Base-by-base conservation (phyloP, 1,140 invertebrate species). In the Amphibalanus amphitrite region DNA sequence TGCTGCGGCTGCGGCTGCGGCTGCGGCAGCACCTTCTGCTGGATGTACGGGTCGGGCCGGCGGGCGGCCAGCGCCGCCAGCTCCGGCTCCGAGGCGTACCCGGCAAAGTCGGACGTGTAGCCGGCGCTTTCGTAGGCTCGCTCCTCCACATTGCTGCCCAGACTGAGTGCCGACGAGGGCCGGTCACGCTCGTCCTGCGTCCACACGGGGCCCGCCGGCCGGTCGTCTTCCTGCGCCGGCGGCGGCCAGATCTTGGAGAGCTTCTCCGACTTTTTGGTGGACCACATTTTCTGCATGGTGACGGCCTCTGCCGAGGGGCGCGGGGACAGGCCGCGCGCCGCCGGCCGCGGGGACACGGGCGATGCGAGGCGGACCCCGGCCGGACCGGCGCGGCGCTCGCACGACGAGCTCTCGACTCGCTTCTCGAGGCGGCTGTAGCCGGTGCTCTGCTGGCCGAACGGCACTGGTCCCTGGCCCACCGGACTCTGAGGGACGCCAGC, bases 181-280 rank as follows among this genome's bases (percentile, higher is more conserved):
- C 65, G 65, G 26, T 67, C 65, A 1, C 47, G 47, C 13, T 59
- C 47, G 28, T 67, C 65, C 28, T 67, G n/a, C 28, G 8, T 10
- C 65, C 65, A 67, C 26, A 67, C 28, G 6, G 65, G 65, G 10
- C 10, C 65, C 17, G n/a, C 8, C 26, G 65, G 17, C 28, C 26
- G n/a, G 3, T 67, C 65, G 8, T 10, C n/a, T 3, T 28, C 65
- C n/a, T n/a, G 13, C 28, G 1, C 8, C 3, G 65, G 65, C 17
- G 65, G 65, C 65, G 47, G 47, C 47, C 65, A 67, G 28, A 67
- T 67, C 28, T 67, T 67, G 23, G 26, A 28, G n/a, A 67, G 65
- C 65, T 67, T 67, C 26, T 67, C 65, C 28, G 65, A 67, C 28
- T 25, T 26, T 8, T 28, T 26, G 26, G 65, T 67, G 3, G 65